Evolutionary conservation across 92 coral and sea anemone species (phyloP).

Genomic region (Heteractis magnifica): DNA sequence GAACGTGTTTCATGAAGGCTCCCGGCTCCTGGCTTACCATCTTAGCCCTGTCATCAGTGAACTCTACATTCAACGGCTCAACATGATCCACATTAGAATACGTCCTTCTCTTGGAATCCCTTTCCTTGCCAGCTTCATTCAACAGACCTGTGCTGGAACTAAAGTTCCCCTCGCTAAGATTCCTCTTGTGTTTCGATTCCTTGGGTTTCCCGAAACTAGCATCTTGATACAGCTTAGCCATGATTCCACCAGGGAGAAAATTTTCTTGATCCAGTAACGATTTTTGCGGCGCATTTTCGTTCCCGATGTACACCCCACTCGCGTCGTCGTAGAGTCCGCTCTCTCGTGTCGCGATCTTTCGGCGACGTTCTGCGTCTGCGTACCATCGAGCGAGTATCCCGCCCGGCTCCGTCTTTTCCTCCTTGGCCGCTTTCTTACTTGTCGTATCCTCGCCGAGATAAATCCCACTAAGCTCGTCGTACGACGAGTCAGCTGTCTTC

Average conservation of each 20-base stretch:
- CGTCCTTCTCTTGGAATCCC: slow-evolving; percentile 63
- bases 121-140: slow-evolving; percentile 17
- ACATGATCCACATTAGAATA: slow-evolving; percentile 59
- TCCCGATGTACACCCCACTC: slow-evolving; percentile 94
- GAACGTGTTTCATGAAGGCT: slow-evolving; percentile 8
- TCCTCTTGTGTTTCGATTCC: slow-evolving; percentile 59
- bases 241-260: slow-evolving; percentile 74
- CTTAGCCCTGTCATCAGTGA: neutral
- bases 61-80: slow-evolving; percentile 23
- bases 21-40: slow-evolving; percentile 5
- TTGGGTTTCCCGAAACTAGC: slow-evolving; percentile 16
- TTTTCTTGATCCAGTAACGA: slow-evolving; percentile 58
- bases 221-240: slow-evolving; percentile 56
- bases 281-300: slow-evolving; percentile 64
- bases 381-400: slow-evolving; percentile 82
- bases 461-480: slow-evolving; percentile 89
- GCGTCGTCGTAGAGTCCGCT: slow-evolving; percentile 91
- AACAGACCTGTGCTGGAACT: slow-evolving; percentile 25
- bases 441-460: slow-evolving; percentile 82
- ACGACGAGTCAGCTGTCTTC: slow-evolving; percentile 64
- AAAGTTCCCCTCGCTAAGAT: slow-evolving; percentile 71
- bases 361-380: slow-evolving; percentile 76
- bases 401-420: slow-evolving; percentile 48
- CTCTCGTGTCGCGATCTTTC: slow-evolving; percentile 72
- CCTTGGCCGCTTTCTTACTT: slow-evolving; percentile 39